phyloP scores from a whole-genome alignment of 2,113 vertebrate species.

The Ageneiosus marmoratus region DNA sequence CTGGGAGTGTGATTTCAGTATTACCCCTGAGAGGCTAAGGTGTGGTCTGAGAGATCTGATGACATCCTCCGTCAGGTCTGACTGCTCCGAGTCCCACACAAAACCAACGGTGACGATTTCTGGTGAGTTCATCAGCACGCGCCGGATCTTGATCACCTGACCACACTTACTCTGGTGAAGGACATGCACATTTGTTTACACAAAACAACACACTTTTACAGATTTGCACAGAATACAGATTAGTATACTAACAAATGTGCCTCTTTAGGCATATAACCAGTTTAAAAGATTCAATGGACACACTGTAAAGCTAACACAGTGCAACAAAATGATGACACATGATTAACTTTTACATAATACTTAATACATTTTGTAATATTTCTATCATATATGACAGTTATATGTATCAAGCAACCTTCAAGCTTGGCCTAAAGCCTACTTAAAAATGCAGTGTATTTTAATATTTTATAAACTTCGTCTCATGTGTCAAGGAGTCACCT shows the following conservation, averaged over 20 bases:
- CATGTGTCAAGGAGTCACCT: slow-evolving; percentile 1
- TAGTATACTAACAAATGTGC: too few relatives aligned
- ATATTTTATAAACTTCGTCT: slow-evolving; percentile 27
- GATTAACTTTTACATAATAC: too few relatives aligned
- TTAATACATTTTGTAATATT: neutral
- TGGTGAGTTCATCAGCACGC: slow-evolving; percentile 94
- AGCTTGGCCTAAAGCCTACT: slow-evolving; percentile 5
- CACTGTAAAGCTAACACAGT: neutral
- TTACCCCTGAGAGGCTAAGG: slow-evolving; percentile 89
- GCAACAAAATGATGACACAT: neutral
- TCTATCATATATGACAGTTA: neutral
- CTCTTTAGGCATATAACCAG: neutral
- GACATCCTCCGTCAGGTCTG: slow-evolving; percentile 90
- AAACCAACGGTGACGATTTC: slow-evolving; percentile 94
- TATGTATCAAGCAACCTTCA: neutral
- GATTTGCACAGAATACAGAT: neutral
- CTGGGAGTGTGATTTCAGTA: neutral
- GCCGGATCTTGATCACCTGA: slow-evolving; percentile 91
- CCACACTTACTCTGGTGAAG: slow-evolving; percentile 87
- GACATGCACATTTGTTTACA: neutral
- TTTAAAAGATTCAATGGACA: neutral
- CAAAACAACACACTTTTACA: neutral
- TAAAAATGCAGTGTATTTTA: slow-evolving; percentile 49
- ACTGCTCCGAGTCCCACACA: slow-evolving; percentile 95
- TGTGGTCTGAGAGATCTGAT: slow-evolving; percentile 84